Percentiles rank a stretch among this genome's conserved stretches.
Conservation (phyloP, 2,888 invertebrate species). For the Luperina testacea region DNA sequence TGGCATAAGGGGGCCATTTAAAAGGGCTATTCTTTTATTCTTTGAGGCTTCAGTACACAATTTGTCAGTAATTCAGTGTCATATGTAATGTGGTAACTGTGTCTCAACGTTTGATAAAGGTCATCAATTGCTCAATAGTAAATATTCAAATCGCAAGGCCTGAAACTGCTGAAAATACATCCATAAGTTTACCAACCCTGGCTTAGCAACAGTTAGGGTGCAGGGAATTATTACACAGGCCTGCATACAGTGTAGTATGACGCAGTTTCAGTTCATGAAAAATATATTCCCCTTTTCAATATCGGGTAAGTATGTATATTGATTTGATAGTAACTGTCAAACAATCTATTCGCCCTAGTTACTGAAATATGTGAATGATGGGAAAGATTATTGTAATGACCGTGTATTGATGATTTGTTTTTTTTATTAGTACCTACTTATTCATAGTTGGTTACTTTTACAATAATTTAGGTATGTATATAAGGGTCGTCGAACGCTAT, state of each 20-base stretch:
- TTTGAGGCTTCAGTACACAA: background rate
- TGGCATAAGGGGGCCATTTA: background rate
- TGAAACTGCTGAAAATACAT: background rate
- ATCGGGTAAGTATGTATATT: background rate
- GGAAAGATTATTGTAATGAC: background rate
- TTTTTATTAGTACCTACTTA: background rate
- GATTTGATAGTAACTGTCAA: background rate
- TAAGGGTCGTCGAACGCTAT: background rate
- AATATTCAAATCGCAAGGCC: background rate
- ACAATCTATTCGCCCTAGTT: background rate
- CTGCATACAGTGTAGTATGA: background rate
- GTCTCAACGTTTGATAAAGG: background rate
- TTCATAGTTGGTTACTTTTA: background rate
- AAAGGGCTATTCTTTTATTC: background rate
- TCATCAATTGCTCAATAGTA: background rate
- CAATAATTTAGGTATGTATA: background rate
- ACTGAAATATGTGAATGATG: background rate
- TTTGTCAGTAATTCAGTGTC: background rate
- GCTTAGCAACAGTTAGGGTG: slow-evolving; percentile 14
- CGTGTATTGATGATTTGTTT: background rate
- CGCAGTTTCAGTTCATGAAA: slow-evolving; percentile 1
- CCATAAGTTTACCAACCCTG: slow-evolving; percentile 13
- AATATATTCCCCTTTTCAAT: background rate
- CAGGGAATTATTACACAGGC: slow-evolving; percentile 15
- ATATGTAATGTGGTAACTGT: background rate